Base-by-base conservation (phyloP, 1,140 invertebrate species). In the Vanessa atalanta region DNA sequence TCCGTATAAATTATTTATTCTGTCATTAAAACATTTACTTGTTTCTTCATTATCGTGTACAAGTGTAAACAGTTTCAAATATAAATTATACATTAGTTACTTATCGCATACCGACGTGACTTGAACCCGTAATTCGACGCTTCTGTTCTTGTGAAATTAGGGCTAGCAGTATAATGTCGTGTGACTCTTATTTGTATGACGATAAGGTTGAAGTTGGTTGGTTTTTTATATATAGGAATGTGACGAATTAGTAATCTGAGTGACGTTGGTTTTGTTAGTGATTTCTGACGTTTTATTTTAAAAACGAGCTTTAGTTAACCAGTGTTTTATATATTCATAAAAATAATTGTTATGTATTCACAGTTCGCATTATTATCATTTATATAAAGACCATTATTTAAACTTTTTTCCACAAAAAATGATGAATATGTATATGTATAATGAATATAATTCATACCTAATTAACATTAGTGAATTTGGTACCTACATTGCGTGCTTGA, bases 241-340 rank as follows among this genome's bases (percentile, higher is more conserved):
- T 61, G 57, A 81, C 82, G 77, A 82, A 86, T 84, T 82, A 73
- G 87, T 86, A 87, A 88, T 74, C 70, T 76, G 87, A 87, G 73
- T 61, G 57, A 61, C 77, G 53, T 57, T 23, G 76, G 79, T 76
- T 77, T 75, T 75, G 85, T 83, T 81, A 86, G 82, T 83, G 83
- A 78, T 84, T 86, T 61, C 57, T 61, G 26, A 13, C 13, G 57
- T 61, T 61, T 61, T 37, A 4, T 61, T 61, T 7, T 37, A 61
- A 37, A 37, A 61, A 61, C 3, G 11, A 14, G 31, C 23, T 26
- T 26, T 60, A 13, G 57, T 61, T 2, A 11, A 23, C 20, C 12
- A 14, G 26, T 7, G 37, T 37, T 31, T 1, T 61, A 15, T 23
- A 23, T 57, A 51, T 51, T 51, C 48, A n/a, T 43, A 43, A 43